These are phyloP conservation scores for Muschampia plurimacula DNA, from an alignment of 2,888 invertebrate genomes.

Conservation along the genomic window DNA sequence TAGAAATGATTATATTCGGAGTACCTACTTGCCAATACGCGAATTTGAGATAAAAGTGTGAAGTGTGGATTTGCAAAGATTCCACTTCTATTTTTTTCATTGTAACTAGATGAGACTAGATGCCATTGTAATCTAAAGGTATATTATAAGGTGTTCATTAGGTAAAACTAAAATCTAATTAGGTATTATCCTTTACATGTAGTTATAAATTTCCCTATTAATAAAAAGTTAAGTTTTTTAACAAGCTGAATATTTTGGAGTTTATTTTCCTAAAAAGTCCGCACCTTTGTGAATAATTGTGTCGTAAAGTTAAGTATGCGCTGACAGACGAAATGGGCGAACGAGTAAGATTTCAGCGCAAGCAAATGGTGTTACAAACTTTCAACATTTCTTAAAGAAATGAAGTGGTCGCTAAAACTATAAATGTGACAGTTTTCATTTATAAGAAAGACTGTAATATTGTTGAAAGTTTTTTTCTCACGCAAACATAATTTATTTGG, in stretches of 20 bases:
- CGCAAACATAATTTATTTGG: background rate
- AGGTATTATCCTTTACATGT: background rate
- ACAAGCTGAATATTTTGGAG: conserved; percentile 3
- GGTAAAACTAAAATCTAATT: no score
- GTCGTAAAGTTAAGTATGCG: conserved; percentile 37
- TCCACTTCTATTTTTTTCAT: no score
- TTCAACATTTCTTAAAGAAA: conserved; percentile 29
- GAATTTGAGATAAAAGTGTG: no score
- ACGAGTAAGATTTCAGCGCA: conserved; percentile 32
- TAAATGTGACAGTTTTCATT: conserved; percentile 2
- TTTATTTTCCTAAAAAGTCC: conserved; percentile 29
- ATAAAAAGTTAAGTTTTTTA: background rate
- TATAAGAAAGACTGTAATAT: background rate
- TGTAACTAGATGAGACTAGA: no score
- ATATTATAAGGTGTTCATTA: no score
- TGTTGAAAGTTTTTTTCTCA: background rate
- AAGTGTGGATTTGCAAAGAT: no score
- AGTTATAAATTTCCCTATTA: background rate
- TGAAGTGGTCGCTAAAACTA: conserved; percentile 20
- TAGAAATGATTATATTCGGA: no score
- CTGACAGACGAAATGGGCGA: conserved; percentile 38
- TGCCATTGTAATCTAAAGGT: no score
- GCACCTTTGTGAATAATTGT: conserved; percentile 30
- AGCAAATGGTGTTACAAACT: conserved; percentile 36
- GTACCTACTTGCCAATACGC: no score